These are phyloP conservation scores for Mustelus asterias DNA, from an alignment of 2,113 vertebrate genomes.

Conservation along the genomic window DNA sequence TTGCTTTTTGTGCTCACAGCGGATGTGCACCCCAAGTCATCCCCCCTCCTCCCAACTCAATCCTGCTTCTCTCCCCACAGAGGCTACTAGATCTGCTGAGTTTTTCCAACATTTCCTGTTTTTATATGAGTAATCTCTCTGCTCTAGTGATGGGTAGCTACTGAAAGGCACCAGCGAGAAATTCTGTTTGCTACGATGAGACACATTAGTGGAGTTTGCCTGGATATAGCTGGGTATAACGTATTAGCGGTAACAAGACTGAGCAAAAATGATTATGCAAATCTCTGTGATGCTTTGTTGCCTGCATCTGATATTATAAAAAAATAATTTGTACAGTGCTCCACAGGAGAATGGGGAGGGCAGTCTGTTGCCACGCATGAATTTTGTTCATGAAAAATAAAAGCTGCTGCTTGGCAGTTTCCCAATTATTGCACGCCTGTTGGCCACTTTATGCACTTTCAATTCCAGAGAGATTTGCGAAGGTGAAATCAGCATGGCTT, in stretches of 20 bases:
- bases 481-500: background rate
- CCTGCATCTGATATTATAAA: background rate
- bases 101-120: too few species aligned
- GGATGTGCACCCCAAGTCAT: too few species aligned
- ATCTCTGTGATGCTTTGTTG: background rate
- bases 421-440: background rate
- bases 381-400: background rate
- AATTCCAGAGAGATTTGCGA: background rate
- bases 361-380: background rate
- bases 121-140: background rate
- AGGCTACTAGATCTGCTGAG: too few species aligned
- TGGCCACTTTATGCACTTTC: background rate
- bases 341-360: background rate
- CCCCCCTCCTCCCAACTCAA: too few species aligned
- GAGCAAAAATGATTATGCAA: background rate
- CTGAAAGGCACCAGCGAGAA: background rate
- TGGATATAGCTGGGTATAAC: background rate
- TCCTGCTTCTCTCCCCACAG: too few species aligned
- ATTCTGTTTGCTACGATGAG: background rate
- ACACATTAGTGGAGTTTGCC: background rate
- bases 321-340: background rate
- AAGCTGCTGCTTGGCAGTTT: background rate
- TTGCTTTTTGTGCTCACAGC: too few species aligned
- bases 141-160: background rate
- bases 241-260: background rate